These are phyloP conservation scores for Tychaedon coryphoeus DNA, from an alignment of 2,113 vertebrate genomes.

Conservation along the genomic window DNA sequence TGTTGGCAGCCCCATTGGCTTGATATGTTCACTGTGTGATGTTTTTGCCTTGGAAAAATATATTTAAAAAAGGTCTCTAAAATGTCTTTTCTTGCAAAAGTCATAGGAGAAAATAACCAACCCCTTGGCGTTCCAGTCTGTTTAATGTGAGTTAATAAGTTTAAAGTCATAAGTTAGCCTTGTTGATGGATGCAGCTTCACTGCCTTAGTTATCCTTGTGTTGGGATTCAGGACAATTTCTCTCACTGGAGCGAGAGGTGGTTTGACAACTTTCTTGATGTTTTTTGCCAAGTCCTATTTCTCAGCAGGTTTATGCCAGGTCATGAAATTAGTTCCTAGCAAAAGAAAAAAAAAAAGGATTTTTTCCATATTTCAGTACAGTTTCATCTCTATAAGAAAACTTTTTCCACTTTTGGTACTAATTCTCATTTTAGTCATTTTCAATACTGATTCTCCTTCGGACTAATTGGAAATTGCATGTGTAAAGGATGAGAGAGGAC, in stretches of 20 bases:
- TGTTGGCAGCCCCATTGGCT: neutral
- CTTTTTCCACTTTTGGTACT: neutral
- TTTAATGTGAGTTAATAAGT: neutral
- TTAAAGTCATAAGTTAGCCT: neutral
- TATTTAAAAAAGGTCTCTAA: neutral
- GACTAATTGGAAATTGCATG: neutral
- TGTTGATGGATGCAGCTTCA: neutral
- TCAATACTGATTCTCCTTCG: neutral
- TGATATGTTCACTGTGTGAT: neutral
- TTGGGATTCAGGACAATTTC: neutral
- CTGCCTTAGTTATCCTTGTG: neutral
- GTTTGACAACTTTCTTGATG: neutral
- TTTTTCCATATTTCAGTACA: neutral
- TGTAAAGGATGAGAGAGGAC: neutral
- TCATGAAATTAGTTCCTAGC: neutral
- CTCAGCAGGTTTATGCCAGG: neutral
- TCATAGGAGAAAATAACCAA: neutral
- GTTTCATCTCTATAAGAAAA: neutral
- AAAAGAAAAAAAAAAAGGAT: rapidly evolving
- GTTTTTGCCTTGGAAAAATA: neutral
- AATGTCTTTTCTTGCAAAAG: neutral
- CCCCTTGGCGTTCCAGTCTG: neutral
- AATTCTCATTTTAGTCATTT: neutral
- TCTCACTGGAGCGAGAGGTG: neutral
- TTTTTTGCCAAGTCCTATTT: neutral